Base-by-base conservation (phyloP, 2,797 vertebrate species). In the Xerus rutilus region DNA sequence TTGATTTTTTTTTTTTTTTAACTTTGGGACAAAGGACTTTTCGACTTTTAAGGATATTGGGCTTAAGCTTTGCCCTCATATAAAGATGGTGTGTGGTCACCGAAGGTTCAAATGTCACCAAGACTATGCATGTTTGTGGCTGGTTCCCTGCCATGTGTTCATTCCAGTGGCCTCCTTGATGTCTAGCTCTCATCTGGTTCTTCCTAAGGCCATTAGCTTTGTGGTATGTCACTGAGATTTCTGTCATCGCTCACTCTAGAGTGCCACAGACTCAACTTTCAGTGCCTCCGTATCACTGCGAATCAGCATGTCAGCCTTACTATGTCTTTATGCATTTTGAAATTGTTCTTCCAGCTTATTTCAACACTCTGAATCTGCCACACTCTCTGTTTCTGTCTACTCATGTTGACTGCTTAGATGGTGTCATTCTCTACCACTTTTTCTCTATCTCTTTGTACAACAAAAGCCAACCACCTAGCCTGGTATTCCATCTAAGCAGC, bases 121-220 rank as follows among this genome's bases (percentile, higher is more conserved):
- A 67, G 59, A 69, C 30, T 64, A 32, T 30, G 8, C 0, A 0
- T n/a, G 52, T 49, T n/a, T 59, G 88, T 0, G 12, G 14, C 79
- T 94, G 87, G 72, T 67, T 39, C 69, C 47, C 89, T 83, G 43
- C 83, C 35, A 89, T 39, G 47, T 47, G 35, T 70, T 97, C 72
- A 73, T 94, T 97, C 86, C 74, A 64, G 5, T 45, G 69, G 25
- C 7, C 1, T 73, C 30, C 35, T 90, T 73, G 30, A 78, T 91
- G 95, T 97, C 90, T 94, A 70, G 0, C 47, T 96, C 91, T 98
- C 93, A 89, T 64, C 84, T 96, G 79, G 43, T 20, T 86, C 49
- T 93, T 96, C 91, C 94, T 65, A 85, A 45, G 78, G 39, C 7
- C 93, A 8, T 90, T 95, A 95, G 28, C 87, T 96, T 89, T 65